A percentile compares a stretch with the other conserved stretches of the same genome.
phyloP scores from a whole-genome alignment of 2,888 invertebrate species.

The Ischnus inquisitorius region DNA sequence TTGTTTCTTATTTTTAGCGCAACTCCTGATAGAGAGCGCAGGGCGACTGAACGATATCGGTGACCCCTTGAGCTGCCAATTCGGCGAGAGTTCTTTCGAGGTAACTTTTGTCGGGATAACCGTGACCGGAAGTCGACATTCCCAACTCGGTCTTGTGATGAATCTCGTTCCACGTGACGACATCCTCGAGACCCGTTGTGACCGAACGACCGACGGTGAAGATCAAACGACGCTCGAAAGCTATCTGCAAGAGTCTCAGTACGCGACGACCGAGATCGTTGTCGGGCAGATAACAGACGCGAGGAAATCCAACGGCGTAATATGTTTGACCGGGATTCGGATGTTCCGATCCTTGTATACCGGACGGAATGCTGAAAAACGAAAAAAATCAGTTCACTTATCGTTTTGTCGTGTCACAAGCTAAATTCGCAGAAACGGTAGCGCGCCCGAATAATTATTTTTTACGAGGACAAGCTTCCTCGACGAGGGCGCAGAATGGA shows the following conservation, averaged over 20 bases:
- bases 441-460: too few species aligned
- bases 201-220: conserved; percentile 95
- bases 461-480: too few species aligned
- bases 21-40: conserved; percentile 82
- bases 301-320: conserved; percentile 95
- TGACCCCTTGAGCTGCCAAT: conserved; percentile 87
- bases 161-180: conserved; percentile 96
- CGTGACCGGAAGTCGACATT: conserved; percentile 86
- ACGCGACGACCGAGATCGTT: conserved; percentile 92
- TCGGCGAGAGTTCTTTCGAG: conserved; percentile 89
- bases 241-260: conserved; percentile 91
- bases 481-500: too few species aligned
- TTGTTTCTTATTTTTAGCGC: conserved; percentile 72
- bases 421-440: too few species aligned
- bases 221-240: conserved; percentile 93
- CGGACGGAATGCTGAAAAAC: conserved; percentile 91
- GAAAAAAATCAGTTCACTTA: conserved; percentile 19
- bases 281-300: conserved; percentile 94
- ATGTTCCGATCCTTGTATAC: conserved; percentile 92
- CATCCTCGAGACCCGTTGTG: conserved; percentile 96
- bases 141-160: conserved; percentile 94
- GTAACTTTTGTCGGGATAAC: conserved; percentile 93
- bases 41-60: conserved; percentile 82
- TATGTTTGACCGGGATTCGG: conserved; percentile 94
- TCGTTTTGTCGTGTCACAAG: not conserved